These are phyloP conservation scores for Calyptommatus sinebrachiatus DNA, from an alignment of 2,113 vertebrate species.

Conservation along the genomic window DNA sequence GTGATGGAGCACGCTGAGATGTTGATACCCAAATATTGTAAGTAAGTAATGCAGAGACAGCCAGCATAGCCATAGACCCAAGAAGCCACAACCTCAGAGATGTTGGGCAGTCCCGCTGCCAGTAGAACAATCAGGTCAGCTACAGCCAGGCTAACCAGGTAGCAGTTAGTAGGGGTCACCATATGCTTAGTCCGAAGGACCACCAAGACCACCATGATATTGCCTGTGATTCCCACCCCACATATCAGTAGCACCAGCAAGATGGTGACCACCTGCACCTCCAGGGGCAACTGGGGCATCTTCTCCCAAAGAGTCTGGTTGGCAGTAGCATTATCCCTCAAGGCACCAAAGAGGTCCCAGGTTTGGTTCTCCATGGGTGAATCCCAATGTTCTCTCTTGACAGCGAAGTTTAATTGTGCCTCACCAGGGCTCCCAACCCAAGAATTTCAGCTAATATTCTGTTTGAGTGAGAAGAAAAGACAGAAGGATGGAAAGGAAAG, in stretches of 20 bases:
- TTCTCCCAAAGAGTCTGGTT: conserved; percentile 66
- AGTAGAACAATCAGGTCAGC: conserved; percentile 83
- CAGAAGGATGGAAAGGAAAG: background rate
- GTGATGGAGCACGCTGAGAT: conserved; percentile 83
- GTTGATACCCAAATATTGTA: conserved; percentile 88
- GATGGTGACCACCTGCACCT: conserved; percentile 82
- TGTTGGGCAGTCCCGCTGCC: conserved; percentile 80
- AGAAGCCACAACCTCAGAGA: conserved; percentile 75
- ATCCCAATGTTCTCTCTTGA: background rate
- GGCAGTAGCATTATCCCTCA: background rate
- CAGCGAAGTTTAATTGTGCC: rapidly evolving
- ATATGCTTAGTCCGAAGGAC: conserved; percentile 82
- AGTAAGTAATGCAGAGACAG: conserved; percentile 84
- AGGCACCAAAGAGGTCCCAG: background rate
- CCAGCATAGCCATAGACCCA: conserved; percentile 83
- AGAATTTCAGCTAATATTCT: conserved; percentile 21
- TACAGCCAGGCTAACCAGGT: conserved; percentile 82
- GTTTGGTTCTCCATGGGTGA: conserved; percentile 44
- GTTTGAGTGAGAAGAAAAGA: background rate
- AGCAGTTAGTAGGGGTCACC: conserved; percentile 87
- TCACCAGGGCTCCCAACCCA: background rate
- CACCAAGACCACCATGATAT: conserved; percentile 82
- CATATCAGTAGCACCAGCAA: conserved; percentile 82
- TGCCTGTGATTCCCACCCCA: conserved; percentile 79
- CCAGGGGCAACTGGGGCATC: conserved; percentile 75